These are phyloP conservation scores for Scrobipalpa atriplicella DNA, from an alignment of 2,888 invertebrate species.

Conservation along the genomic window DNA sequence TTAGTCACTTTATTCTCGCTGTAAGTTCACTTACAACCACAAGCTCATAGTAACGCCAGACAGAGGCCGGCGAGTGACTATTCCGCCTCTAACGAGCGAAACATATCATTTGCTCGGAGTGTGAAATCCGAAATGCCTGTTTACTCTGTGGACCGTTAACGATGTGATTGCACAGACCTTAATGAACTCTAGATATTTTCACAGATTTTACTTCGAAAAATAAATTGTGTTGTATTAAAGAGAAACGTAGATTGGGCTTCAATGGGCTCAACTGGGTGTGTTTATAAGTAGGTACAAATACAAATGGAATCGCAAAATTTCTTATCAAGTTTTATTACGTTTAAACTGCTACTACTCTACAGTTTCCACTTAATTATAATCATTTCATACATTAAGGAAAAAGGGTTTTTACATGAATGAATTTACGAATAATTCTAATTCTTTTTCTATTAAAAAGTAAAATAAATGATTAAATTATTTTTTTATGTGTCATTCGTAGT, in stretches of 20 bases:
- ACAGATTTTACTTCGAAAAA: constrained; percentile 13
- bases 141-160: constrained; percentile 33
- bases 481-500: constrained; percentile 16
- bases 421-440: no score
- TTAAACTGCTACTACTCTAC: no score
- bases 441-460: not conserved
- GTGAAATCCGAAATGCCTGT: constrained; percentile 47
- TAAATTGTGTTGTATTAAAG: not conserved
- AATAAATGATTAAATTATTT: not conserved
- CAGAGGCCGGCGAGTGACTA: not conserved
- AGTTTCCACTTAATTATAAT: no score
- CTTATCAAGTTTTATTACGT: no score
- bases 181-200: not conserved
- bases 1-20: not conserved
- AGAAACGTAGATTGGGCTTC: not conserved
- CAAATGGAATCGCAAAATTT: no score
- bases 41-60: not conserved
- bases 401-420: no score
- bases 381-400: no score
- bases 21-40: not conserved
- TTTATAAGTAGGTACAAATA: no score
- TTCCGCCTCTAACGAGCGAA: constrained; percentile 48
- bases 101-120: constrained; percentile 52
- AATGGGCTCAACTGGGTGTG: not conserved
- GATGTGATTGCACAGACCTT: constrained; percentile 12